Evolutionary conservation across 2,113 vertebrate species (phyloP).

Genomic region (Anoplopoma fimbria): DNA sequence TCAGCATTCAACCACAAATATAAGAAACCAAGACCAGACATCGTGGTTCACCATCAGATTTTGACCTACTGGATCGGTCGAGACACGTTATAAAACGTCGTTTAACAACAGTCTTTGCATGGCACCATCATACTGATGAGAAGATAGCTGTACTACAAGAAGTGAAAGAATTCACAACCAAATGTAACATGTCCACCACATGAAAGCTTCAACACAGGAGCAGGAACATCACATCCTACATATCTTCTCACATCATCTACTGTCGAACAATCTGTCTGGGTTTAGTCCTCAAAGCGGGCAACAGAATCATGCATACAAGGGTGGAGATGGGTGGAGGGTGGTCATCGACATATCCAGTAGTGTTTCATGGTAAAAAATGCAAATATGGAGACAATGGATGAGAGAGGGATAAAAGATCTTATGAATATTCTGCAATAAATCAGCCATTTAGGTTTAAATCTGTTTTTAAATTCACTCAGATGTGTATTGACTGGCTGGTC

Average conservation of each 20-base stretch:
- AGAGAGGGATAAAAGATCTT: too few relatives aligned
- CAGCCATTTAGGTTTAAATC: neutral
- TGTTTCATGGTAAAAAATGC: neutral
- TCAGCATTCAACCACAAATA: neutral
- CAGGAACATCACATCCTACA: neutral
- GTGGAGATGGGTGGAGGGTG: neutral
- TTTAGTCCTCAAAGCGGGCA: neutral
- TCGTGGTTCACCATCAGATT: neutral
- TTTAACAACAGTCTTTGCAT: neutral
- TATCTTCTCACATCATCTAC: neutral
- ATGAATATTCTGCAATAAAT: neutral
- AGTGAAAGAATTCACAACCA: neutral
- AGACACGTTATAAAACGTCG: neutral
- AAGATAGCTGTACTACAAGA: too few relatives aligned
- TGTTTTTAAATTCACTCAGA: too few relatives aligned
- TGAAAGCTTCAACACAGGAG: neutral
- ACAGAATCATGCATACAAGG: neutral
- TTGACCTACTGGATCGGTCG: neutral
- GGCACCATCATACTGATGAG: neutral
- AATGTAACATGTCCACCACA: neutral
- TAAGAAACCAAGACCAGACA: neutral
- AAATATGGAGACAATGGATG: neutral
- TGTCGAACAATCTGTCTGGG: neutral
- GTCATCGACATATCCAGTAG: neutral
- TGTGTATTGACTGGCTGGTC: neutral